phyloP scores from a whole-genome alignment of 2,888 invertebrate species.

The Zaprionus obscuricornis region DNA sequence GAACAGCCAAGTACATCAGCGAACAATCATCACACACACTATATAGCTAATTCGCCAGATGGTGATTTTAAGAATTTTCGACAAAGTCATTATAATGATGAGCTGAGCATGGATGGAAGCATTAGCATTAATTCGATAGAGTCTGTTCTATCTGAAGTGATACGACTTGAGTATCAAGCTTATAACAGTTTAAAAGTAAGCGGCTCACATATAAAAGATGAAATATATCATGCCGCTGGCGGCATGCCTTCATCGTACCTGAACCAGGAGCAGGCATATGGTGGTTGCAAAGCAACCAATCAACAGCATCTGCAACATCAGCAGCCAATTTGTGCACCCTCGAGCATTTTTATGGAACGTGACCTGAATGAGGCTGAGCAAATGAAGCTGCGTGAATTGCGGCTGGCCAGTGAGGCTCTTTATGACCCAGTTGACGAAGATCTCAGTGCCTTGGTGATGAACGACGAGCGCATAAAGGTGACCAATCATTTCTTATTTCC shows the following conservation, averaged over 20 bases:
- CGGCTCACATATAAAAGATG: conserved; percentile 71
- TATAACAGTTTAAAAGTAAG: conserved; percentile 82
- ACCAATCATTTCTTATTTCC: conserved; percentile 66
- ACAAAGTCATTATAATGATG: conserved; percentile 60
- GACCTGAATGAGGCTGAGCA: conserved; percentile 91
- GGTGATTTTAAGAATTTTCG: conserved; percentile 71
- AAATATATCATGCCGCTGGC: conserved; percentile 58
- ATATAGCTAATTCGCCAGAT: conserved; percentile 61
- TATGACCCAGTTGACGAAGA: conserved; percentile 93
- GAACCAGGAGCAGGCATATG: conserved; percentile 21
- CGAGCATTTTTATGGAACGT: conserved; percentile 76
- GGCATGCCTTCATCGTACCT: conserved; percentile 28
- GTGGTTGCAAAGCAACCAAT: conserved; percentile 45
- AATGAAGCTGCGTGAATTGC: conserved; percentile 92
- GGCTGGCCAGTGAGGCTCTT: conserved; percentile 93
- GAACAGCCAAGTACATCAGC: conserved; percentile 69
- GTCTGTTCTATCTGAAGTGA: conserved; percentile 92
- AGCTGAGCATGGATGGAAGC: conserved; percentile 46
- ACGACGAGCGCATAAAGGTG: conserved; percentile 86
- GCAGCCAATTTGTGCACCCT: conserved; percentile 67
- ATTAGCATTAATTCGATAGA: conserved; percentile 87
- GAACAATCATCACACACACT: conserved; percentile 43
- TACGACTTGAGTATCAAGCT: conserved; percentile 91
- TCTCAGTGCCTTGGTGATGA: conserved; percentile 87
- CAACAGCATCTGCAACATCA: conserved; percentile 54